Percentiles rank a stretch among this genome's conserved stretches.
Conservation (phyloP, 2,797 vertebrate species). For the Odontamblyopus lacepedii region DNA sequence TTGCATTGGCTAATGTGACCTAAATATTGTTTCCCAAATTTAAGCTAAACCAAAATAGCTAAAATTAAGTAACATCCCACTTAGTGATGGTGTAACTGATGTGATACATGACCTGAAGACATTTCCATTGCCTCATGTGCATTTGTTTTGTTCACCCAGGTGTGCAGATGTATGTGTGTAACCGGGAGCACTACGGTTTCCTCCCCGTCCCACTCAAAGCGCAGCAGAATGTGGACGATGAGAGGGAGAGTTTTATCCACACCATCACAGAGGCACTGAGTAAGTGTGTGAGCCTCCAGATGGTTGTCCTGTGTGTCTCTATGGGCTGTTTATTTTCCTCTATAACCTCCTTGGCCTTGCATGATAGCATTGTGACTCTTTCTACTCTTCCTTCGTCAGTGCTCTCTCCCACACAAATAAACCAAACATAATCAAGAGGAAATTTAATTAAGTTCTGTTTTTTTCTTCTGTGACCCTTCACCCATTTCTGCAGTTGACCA, state of each 20-base stretch:
- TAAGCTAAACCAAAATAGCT: background rate
- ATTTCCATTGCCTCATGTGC: slow-evolving; percentile 24
- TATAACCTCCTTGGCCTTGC: slow-evolving; percentile 33
- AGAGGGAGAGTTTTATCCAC: slow-evolving; percentile 89
- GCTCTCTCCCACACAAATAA: slow-evolving; percentile 19
- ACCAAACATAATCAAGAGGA: slow-evolving; percentile 27
- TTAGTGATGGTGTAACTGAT: background rate
- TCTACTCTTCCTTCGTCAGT: background rate
- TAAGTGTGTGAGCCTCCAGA: slow-evolving; percentile 72
- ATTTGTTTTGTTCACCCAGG: slow-evolving; percentile 69
- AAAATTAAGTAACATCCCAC: background rate
- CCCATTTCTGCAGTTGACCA: slow-evolving; percentile 82
- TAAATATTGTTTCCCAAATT: background rate
- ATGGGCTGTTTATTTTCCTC: slow-evolving; percentile 29
- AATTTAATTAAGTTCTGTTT: slow-evolving; percentile 15
- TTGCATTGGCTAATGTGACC: too few species aligned
- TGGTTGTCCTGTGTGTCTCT: slow-evolving; percentile 29
- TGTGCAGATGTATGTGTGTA: slow-evolving; percentile 94
- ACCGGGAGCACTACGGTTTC: slow-evolving; percentile 91
- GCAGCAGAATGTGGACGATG: slow-evolving; percentile 89
- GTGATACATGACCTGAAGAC: slow-evolving; percentile 20
- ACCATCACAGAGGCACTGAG: slow-evolving; percentile 89
- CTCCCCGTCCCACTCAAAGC: slow-evolving; percentile 92
- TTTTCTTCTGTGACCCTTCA: slow-evolving; percentile 18
- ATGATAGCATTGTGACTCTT: slow-evolving; percentile 22